A percentile compares a stretch with the other conserved stretches of the same genome.
Evolutionary conservation across 2,797 vertebrate species (phyloP).

Genomic region (Sciaenops ocellatus): DNA sequence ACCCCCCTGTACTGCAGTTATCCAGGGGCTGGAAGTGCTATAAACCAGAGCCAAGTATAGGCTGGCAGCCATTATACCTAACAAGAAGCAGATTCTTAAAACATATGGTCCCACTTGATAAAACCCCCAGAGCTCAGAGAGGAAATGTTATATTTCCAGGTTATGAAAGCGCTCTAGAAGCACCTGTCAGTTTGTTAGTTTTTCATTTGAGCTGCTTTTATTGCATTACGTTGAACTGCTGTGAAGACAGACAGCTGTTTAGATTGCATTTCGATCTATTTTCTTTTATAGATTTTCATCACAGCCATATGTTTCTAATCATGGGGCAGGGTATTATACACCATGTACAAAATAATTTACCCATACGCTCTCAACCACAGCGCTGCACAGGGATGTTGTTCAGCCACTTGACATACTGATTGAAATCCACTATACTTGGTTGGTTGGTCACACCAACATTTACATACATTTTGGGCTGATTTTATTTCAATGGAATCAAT

Average conservation of each 20-base stretch:
- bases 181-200: conserved; percentile 82
- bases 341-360: conserved; percentile 49
- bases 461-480: background rate
- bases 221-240: conserved; percentile 57
- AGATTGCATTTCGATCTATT: conserved; percentile 44
- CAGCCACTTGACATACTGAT: conserved; percentile 11
- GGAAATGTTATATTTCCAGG: conserved; percentile 80
- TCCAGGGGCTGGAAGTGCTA: conserved; percentile 59
- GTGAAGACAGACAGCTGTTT: conserved; percentile 64
- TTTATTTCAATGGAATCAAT: background rate
- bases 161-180: conserved; percentile 61
- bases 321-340: conserved; percentile 4
- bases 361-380: conserved; percentile 26
- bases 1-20: conserved; percentile 30
- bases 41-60: conserved; percentile 63
- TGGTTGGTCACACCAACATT: background rate
- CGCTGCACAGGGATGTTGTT: background rate
- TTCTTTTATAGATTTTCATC: conserved; percentile 50
- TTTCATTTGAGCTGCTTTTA: conserved; percentile 75
- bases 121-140: conserved; percentile 66
- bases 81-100: conserved; percentile 79
- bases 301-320: conserved; percentile 64
- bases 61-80: conserved; percentile 76
- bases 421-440: background rate
- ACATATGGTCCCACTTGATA: conserved; percentile 81